These are phyloP conservation scores for Mythimna albipuncta DNA, from an alignment of 2,888 invertebrate species.

Conservation along the genomic window DNA sequence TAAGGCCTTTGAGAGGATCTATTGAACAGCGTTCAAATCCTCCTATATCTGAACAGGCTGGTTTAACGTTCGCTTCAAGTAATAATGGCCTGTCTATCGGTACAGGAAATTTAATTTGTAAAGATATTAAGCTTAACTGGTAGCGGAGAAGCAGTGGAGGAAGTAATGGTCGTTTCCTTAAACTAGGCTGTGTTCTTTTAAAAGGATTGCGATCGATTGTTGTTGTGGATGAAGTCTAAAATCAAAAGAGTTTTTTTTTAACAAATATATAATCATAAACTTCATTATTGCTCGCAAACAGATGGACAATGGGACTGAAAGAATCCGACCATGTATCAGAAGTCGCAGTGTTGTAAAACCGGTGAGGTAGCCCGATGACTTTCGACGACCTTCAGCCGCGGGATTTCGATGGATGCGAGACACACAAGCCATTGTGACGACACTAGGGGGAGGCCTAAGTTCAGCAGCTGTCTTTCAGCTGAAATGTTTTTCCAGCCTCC, in stretches of 20 bases:
- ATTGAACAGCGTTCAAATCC: slow-evolving; percentile 50
- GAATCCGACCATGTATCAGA: too few relatives aligned
- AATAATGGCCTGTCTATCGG: slow-evolving; percentile 51
- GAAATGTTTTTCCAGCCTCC: too few relatives aligned
- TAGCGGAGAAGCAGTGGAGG: slow-evolving; percentile 14
- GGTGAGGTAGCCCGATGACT: too few relatives aligned
- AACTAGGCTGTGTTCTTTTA: slow-evolving; percentile 12
- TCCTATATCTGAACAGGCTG: slow-evolving; percentile 22
- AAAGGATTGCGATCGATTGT: neutral
- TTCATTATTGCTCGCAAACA: too few relatives aligned
- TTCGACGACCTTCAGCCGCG: too few relatives aligned
- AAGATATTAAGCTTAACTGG: slow-evolving; percentile 14
- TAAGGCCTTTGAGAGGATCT: slow-evolving; percentile 53
- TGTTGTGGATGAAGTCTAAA: neutral
- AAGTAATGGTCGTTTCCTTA: slow-evolving; percentile 8
- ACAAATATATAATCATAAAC: neutral
- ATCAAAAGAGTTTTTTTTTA: neutral
- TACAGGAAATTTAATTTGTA: slow-evolving; percentile 42
- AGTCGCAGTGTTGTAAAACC: too few relatives aligned
- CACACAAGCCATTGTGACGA: too few relatives aligned
- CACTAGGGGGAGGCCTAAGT: too few relatives aligned
- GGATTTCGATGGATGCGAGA: too few relatives aligned
- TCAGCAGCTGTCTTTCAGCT: too few relatives aligned
- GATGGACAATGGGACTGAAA: too few relatives aligned
- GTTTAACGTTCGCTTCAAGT: slow-evolving; percentile 42